Base-by-base conservation (phyloP, 2,113 vertebrate species). In the Platichthys stellatus region DNA sequence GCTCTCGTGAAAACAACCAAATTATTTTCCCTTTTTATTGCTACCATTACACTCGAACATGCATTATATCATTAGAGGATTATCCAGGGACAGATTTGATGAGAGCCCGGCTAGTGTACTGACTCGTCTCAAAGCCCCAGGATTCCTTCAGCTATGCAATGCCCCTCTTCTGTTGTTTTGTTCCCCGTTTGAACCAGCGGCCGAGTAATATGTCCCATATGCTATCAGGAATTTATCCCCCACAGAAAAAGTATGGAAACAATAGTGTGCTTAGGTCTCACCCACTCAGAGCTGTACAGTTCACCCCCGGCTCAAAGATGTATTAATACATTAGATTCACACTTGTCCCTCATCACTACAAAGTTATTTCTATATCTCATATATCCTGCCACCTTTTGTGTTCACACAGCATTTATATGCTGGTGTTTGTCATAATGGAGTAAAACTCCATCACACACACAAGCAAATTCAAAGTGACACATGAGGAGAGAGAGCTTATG, bases 191-290 rank as follows among this genome's bases (percentile, higher is more conserved):
- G 86, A 90, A 91, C 84, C 81, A 74, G 76, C 35, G 20, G 81
- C 69, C 49, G 71, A 78, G 61, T 90, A 92, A 92, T 90, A 70
- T 80, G 71, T 85, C 90, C 88, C 87, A 91, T 81, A 90, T 91
- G 90, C 81, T 85, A 84, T 26, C 24, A 81, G 82, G 85, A 88
- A 87, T 89, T 72, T 77, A 80, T 62, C 77, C 64, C 70, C 75
- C 74, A 58, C 71, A 47, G 74, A 80, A 79, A 87, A 86, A 83
- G 76, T 88, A 85, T 90, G 87, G 86, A 90, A 89, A 90, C 68
- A 87, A 85, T 86, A 88, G 74, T 77, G 74, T 69, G 71, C 45
- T 79, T 75, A 49, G 57, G 78, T 80, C 81, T 84, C 66, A 63
- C 21, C 67, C 68, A 78, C 69, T 62, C 72, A 86, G 47, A 86